Base-by-base conservation (phyloP, 2,888 invertebrate genomes). In the Pseudanteris insignis region DNA sequence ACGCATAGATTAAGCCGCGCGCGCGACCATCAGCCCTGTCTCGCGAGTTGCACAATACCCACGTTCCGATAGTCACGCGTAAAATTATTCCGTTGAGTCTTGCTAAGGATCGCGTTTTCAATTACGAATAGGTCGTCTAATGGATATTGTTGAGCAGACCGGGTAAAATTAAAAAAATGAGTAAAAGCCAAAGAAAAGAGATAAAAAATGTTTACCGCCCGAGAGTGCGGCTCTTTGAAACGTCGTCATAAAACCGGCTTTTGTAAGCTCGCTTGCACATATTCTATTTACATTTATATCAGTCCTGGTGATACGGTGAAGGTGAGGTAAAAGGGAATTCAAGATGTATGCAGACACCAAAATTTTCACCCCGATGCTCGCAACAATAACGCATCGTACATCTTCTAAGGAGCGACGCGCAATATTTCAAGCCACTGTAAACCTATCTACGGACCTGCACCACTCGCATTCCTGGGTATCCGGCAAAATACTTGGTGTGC, bases 351-450 rank as follows among this genome's bases (percentile, higher is more conserved):
- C 74, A 76, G 76, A 76, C 74, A 75, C 74, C 72, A 70, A 76
- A 76, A 75, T 75, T 76, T 74, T 76, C 75, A 74, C 74, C 73
- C 72, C 71, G 75, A 73, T 77, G 75, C 75, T 76, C 72, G 71
- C 74, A 77, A 76, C 75, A 76, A 76, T 76, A 76, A 76, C 72
- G 74, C 75, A 72, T 75, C 76, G 73, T 76, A 75, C 72, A 76
- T 76, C 74, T 77, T 76, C 70, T 65, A 71, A 72, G 73, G 70
- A 71, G 69, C 72, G 73, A 74, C 75, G 73, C 71, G 76, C 74
- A 75, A 76, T 76, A 76, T 77, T 74, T 77, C 76, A 76, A 73
- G 69, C 71, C 63, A 71, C 72, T 72, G 65, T 67, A 66, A 64
- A 53, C 64, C 57, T 50, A 65, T 60, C 57, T 60, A 37, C 54